phyloP scores from a whole-genome alignment of 1,140 invertebrate genomes.

The Heterodera carotae region DNA sequence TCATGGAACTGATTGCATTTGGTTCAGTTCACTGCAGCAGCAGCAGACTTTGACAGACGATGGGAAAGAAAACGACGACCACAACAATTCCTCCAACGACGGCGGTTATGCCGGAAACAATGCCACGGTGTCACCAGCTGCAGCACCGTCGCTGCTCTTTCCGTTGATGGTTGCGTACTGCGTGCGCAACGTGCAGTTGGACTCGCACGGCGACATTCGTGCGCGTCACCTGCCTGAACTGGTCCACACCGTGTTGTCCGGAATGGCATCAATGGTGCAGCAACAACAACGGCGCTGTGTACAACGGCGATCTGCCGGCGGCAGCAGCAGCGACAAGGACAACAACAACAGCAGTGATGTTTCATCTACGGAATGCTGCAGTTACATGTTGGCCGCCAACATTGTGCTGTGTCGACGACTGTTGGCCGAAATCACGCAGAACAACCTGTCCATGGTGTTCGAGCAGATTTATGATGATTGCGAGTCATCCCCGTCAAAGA shows the following conservation, averaged over 20 bases:
- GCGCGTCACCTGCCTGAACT: constrained; percentile 45
- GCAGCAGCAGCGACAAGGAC: constrained; percentile 38
- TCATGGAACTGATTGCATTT: too few relatives aligned
- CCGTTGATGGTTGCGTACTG: constrained; percentile 57
- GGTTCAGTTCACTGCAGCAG: too few relatives aligned
- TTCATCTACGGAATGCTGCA: not conserved
- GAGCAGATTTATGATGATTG: constrained; percentile 9
- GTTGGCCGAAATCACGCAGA: constrained; percentile 51
- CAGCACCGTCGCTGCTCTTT: not conserved
- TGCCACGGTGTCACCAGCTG: too few relatives aligned
- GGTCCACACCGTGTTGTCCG: constrained; percentile 45
- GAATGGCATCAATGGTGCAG: not conserved
- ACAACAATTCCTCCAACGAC: too few relatives aligned
- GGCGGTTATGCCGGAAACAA: not conserved
- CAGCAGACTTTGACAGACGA: too few relatives aligned
- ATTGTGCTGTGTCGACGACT: constrained; percentile 45
- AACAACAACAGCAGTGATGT: constrained; percentile 22
- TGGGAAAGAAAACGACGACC: too few relatives aligned
- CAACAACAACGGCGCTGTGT: too few relatives aligned
- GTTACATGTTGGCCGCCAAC: constrained; percentile 34
- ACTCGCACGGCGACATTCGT: constrained; percentile 53
- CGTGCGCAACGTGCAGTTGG: constrained; percentile 53
- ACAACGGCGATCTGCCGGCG: too few relatives aligned
- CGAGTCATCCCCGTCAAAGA: constrained; percentile 1
- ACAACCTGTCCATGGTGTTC: constrained; percentile 12